phyloP scores from a whole-genome alignment of 2,113 vertebrate genomes.

The Anolis carolinensis region DNA sequence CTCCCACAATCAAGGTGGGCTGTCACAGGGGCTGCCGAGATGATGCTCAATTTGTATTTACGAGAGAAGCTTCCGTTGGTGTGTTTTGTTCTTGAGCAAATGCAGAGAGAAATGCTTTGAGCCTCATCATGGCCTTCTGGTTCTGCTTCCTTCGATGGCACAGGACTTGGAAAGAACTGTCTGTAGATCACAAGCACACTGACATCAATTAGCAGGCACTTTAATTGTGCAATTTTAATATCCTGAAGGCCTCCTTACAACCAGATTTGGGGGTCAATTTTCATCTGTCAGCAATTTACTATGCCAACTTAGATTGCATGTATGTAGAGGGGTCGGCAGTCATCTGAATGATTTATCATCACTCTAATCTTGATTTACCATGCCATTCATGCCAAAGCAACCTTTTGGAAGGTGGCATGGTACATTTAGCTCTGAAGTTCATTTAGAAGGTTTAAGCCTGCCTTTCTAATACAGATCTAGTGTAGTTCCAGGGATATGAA shows the following conservation, averaged over 20 bases:
- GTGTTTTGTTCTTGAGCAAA: neutral
- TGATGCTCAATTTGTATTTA: neutral
- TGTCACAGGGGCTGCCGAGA: neutral
- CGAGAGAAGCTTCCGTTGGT: neutral
- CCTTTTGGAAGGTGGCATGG: neutral
- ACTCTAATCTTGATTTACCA: slow-evolving; percentile 8
- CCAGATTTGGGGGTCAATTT: neutral
- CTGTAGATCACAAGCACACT: neutral
- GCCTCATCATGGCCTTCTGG: neutral
- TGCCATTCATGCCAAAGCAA: neutral
- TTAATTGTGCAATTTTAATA: neutral
- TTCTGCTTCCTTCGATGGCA: neutral
- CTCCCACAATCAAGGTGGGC: neutral
- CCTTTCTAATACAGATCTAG: neutral
- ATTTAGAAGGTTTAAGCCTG: neutral
- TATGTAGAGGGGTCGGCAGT: neutral
- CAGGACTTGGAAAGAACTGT: neutral
- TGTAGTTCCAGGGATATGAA: neutral
- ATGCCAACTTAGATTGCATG: neutral
- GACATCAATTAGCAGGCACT: neutral
- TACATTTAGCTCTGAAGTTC: neutral
- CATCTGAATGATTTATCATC: slow-evolving; percentile 5
- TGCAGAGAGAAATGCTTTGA: neutral
- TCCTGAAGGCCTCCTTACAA: neutral
- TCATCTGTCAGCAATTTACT: neutral